Conservation (phyloP, 2,888 invertebrate genomes). For the Erebia aethiops region DNA sequence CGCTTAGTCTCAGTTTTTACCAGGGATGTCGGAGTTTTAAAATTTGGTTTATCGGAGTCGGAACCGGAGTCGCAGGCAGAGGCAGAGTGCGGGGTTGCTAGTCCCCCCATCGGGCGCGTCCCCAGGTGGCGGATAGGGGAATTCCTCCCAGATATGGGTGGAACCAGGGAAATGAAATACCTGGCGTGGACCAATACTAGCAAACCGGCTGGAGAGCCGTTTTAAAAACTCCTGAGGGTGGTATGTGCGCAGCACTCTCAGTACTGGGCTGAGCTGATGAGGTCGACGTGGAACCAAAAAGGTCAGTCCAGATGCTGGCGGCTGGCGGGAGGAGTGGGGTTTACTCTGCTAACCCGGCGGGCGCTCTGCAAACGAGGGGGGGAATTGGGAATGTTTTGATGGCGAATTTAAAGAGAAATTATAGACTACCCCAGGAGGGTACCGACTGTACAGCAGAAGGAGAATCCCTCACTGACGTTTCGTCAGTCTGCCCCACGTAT, state of each 20-base stretch:
- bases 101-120: no score
- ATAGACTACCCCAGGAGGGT: neutral
- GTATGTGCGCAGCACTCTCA: neutral
- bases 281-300: constrained; percentile 3
- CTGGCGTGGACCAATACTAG: no score
- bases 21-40: no score
- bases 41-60: no score
- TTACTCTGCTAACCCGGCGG: constrained; percentile 3
- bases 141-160: no score
- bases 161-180: no score
- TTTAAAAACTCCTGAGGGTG: neutral
- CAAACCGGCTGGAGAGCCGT: neutral
- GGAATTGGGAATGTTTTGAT: neutral
- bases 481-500: neutral
- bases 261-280: constrained; percentile 2
- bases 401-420: neutral
- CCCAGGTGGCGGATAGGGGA: no score
- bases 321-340: constrained; percentile 9
- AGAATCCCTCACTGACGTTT: neutral
- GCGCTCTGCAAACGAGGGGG: constrained; percentile 1
- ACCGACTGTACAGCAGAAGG: neutral
- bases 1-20: no score
- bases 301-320: neutral
- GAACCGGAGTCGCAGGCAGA: no score
- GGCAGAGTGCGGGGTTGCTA: no score